Conservation (phyloP, 2,888 invertebrate species). For the Eueremaeus valkanovi region DNA sequence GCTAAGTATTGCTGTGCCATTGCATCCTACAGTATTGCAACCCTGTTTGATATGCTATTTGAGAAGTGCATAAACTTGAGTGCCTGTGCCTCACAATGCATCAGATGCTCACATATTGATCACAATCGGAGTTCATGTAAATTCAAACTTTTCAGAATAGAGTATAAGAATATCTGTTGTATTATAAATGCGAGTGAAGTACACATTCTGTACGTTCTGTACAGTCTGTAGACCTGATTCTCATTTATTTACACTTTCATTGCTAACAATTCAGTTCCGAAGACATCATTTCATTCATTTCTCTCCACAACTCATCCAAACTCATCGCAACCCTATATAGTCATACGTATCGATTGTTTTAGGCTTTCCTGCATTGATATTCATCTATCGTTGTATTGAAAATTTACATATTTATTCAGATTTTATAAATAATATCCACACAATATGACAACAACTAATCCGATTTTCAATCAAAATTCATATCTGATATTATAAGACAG, state of each 20-base stretch:
- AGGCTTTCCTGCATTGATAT: conserved; percentile 10
- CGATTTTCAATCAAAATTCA: conserved; percentile 11
- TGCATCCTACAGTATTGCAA: conserved; percentile 1
- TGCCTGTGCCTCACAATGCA: conserved; percentile 16
- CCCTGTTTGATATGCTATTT: no score
- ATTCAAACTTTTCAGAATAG: conserved; percentile 4
- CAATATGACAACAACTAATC: conserved; percentile 32
- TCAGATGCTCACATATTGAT: conserved; percentile 32
- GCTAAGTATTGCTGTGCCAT: neutral
- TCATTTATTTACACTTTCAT: conserved; percentile 17
- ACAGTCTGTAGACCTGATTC: conserved; percentile 10
- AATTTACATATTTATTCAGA: conserved; percentile 29
- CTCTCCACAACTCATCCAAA: conserved; percentile 1
- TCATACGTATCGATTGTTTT: neutral
- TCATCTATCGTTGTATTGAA: neutral
- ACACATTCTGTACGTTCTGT: no score
- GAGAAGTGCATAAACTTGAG: conserved; percentile 12
- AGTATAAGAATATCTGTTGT: neutral
- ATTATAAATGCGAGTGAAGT: neutral
- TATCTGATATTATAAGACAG: neutral
- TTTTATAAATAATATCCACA: conserved; percentile 29
- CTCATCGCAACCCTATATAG: neutral
- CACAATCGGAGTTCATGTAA: neutral
- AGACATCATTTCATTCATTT: conserved; percentile 7
- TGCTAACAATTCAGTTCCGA: no score